Conservation (phyloP, 2,797 vertebrate species). For the Enteromius radiatus region DNA sequence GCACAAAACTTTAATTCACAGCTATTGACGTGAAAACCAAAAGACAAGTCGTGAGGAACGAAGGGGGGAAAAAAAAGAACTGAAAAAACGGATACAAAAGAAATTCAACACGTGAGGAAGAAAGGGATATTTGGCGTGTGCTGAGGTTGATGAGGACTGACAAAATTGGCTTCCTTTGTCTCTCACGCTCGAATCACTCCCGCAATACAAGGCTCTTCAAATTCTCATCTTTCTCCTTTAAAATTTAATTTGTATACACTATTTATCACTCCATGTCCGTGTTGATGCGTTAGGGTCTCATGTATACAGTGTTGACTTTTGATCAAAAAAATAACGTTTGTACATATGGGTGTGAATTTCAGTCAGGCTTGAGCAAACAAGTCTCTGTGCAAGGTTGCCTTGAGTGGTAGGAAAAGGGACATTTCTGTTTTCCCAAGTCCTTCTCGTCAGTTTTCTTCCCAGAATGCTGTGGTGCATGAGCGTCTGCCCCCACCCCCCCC, state of each 20-base stretch:
- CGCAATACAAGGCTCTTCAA: conserved; percentile 41
- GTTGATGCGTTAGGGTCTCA: conserved; percentile 60
- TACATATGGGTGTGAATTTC: conserved; percentile 77
- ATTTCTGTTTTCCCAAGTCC: conserved; percentile 59
- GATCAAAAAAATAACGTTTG: conserved; percentile 70
- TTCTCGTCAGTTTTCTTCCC: conserved; percentile 64
- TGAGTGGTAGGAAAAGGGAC: conserved; percentile 33
- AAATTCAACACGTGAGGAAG: conserved; percentile 74
- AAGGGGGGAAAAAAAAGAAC: conserved; percentile 77
- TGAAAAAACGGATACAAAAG: conserved; percentile 60
- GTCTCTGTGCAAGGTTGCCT: conserved; percentile 87
- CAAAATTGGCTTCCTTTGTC: conserved; percentile 41
- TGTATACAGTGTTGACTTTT: conserved; percentile 65
- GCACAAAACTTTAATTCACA: conserved; percentile 89
- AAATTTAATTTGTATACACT: conserved; percentile 43
- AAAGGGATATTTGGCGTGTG: conserved; percentile 72
- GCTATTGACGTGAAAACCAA: conserved; percentile 72
- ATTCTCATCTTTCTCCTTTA: conserved; percentile 26
- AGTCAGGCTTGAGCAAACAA: conserved; percentile 87
- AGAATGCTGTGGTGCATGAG: conserved; percentile 66
- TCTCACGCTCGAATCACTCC: conserved; percentile 58
- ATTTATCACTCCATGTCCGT: conserved; percentile 56
- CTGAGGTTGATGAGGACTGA: conserved; percentile 55
- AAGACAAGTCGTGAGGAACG: conserved; percentile 75
- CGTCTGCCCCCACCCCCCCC: conserved; percentile 54